A percentile compares a stretch with the other conserved stretches of the same genome.
Evolutionary conservation across 2,888 invertebrate genomes (phyloP).

Genomic region (Melangyna quadrimaculata): DNA sequence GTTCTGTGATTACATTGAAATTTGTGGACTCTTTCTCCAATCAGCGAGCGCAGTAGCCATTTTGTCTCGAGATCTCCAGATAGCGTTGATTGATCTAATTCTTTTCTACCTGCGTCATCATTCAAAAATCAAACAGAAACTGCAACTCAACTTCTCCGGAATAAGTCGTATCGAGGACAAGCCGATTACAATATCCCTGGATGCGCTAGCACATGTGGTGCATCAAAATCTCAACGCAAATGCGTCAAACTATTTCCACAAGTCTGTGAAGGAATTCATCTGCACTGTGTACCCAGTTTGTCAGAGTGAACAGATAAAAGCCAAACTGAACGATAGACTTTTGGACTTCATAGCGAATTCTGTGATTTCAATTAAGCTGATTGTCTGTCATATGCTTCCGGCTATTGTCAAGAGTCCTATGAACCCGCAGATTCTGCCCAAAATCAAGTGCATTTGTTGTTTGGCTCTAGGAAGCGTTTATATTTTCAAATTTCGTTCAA

Average conservation of each 20-base stretch:
- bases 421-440: neutral
- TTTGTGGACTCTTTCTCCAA: constrained; percentile 41
- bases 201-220: constrained; percentile 4
- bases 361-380: constrained; percentile 36
- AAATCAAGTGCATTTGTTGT: constrained; percentile 57
- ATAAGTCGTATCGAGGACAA: constrained; percentile 23
- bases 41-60: neutral
- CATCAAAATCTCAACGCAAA: constrained; percentile 11
- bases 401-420: constrained; percentile 13
- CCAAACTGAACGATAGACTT: constrained; percentile 33
- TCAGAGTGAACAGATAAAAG: constrained; percentile 25
- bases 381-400: constrained; percentile 59
- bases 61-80: constrained; percentile 9
- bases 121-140: constrained; percentile 29
- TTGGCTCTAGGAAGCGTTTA: constrained; percentile 28
- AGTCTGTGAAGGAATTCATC: constrained; percentile 52
- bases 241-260: constrained; percentile 37
- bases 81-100: constrained; percentile 15
- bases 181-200: constrained; percentile 4
- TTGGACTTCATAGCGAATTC: constrained; percentile 45
- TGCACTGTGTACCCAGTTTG: constrained; percentile 44
- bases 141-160: neutral
- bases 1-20: constrained; percentile 37
- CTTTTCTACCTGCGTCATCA: constrained; percentile 52
- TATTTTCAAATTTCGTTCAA: constrained; percentile 21